A percentile compares a stretch with the other conserved stretches of the same genome.
Conservation (phyloP, 2,888 invertebrate species). For the Volucella inflata region DNA sequence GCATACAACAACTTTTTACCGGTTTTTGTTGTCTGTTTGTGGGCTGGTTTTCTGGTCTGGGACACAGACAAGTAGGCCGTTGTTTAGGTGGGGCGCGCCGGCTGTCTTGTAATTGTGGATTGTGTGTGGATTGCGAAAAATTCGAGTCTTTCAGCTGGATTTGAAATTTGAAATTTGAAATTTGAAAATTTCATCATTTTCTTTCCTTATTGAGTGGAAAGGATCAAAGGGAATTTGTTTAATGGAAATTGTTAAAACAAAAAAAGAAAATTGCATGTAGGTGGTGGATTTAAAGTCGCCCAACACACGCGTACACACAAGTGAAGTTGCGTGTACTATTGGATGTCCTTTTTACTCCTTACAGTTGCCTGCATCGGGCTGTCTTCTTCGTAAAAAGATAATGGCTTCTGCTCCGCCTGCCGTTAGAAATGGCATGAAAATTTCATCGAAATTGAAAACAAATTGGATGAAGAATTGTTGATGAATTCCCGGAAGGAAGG, state of each 20-base stretch:
- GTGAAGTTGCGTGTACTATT: slow-evolving; percentile 14
- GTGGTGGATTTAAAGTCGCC: slow-evolving; percentile 45
- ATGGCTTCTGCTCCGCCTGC: slow-evolving; percentile 57
- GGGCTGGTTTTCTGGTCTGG: slow-evolving; percentile 20
- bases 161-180: slow-evolving; percentile 1
- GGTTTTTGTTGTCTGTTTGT: slow-evolving; percentile 45
- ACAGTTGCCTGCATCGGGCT: slow-evolving; percentile 11
- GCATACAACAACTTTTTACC: slow-evolving; percentile 54
- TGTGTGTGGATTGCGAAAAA: slow-evolving; percentile 16
- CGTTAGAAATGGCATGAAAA: slow-evolving; percentile 46
- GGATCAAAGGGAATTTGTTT: not conserved
- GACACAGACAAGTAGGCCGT: slow-evolving; percentile 2
- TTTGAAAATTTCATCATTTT: not conserved
- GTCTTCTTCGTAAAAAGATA: slow-evolving; percentile 53
- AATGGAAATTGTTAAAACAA: not conserved
- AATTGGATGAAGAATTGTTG: not conserved
- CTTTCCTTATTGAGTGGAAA: no score
- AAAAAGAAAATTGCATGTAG: slow-evolving; percentile 26
- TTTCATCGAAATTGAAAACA: not conserved
- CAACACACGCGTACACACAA: slow-evolving; percentile 3
- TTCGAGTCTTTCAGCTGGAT: not conserved
- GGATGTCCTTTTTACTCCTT: slow-evolving; percentile 68
- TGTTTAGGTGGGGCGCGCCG: slow-evolving; percentile 43
- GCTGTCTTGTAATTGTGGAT: not conserved
- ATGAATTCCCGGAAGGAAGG: no score